A percentile compares a stretch with the other conserved stretches of the same genome.
phyloP scores from a whole-genome alignment of 2,888 invertebrate genomes.

The Caenorhabditis sp. region DNA sequence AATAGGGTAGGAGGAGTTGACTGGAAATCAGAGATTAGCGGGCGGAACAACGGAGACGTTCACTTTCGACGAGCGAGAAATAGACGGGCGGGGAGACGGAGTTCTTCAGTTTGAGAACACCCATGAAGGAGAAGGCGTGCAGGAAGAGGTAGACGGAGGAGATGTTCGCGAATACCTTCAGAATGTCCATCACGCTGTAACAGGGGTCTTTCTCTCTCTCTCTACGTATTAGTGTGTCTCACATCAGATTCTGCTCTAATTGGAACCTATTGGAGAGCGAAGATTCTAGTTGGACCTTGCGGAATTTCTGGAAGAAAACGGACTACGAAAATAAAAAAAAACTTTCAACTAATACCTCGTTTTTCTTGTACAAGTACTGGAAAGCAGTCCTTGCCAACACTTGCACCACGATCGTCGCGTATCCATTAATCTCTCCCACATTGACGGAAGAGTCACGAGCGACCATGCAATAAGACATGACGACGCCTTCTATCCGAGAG shows the following conservation, averaged over 20 bases:
- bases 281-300: neutral
- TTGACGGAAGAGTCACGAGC: constrained; percentile 8
- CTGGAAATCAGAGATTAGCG: neutral
- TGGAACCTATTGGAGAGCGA: constrained; percentile 11
- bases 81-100: constrained; percentile 9
- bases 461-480: constrained; percentile 25
- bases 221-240: neutral
- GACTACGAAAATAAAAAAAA: too few species aligned
- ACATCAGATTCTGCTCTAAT: constrained; percentile 13
- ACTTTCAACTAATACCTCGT: too few species aligned
- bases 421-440: constrained; percentile 21
- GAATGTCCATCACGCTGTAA: constrained; percentile 25
- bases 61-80: constrained; percentile 19
- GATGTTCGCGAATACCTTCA: constrained; percentile 21
- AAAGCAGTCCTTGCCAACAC: neutral
- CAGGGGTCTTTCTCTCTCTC: neutral
- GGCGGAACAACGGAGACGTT: neutral
- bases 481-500: constrained; percentile 12
- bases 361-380: neutral
- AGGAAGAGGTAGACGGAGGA: constrained; percentile 7
- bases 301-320: constrained; percentile 3
- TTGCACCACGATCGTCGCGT: constrained; percentile 6
- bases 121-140: constrained; percentile 15
- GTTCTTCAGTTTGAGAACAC: constrained; percentile 3
- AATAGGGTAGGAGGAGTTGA: constrained; percentile 24